A percentile compares a stretch with the other conserved stretches of the same genome.
phyloP scores from a whole-genome alignment of 2,113 vertebrate species.

The Laticauda laticaudata region DNA sequence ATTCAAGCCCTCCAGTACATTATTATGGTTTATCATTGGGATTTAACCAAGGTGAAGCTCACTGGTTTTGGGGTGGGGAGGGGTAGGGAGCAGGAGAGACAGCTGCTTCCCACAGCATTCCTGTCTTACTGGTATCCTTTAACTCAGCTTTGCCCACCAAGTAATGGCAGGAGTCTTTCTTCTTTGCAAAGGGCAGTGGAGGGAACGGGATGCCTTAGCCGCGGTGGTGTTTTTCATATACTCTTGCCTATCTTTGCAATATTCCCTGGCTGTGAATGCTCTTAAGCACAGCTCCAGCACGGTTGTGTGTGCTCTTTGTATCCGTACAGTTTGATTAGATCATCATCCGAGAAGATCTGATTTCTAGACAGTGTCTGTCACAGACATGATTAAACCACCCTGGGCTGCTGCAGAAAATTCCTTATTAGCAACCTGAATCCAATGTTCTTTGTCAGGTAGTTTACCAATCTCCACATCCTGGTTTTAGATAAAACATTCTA shows the following conservation, averaged over 20 bases:
- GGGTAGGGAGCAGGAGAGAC: neutral
- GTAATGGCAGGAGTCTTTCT: neutral
- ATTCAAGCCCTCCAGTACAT: slow-evolving; percentile 55
- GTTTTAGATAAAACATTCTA: slow-evolving; percentile 42
- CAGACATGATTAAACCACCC: slow-evolving; percentile 62
- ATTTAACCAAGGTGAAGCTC: slow-evolving; percentile 65
- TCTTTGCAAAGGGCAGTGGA: neutral
- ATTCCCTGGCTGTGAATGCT: slow-evolving; percentile 13
- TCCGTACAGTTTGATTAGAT: slow-evolving; percentile 60
- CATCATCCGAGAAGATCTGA: slow-evolving; percentile 61
- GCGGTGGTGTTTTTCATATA: neutral
- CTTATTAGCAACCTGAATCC: slow-evolving; percentile 56
- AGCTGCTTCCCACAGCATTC: slow-evolving; percentile 3
- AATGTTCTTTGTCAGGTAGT: slow-evolving; percentile 47
- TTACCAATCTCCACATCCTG: slow-evolving; percentile 43
- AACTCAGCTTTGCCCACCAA: neutral
- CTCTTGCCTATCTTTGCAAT: neutral
- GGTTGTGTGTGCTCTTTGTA: slow-evolving; percentile 39
- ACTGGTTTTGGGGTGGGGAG: neutral
- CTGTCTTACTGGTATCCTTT: slow-evolving; percentile 3
- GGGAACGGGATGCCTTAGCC: slow-evolving; percentile 3
- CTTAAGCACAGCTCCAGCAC: slow-evolving; percentile 40
- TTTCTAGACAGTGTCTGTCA: slow-evolving; percentile 59
- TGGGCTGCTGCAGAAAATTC: slow-evolving; percentile 55
- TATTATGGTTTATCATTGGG: slow-evolving; percentile 46